Evolutionary conservation across 2,797 vertebrate species (phyloP), one percentile per base, ranked within the genome.

Genomic region (Gymnothorax javanicus): DNA sequence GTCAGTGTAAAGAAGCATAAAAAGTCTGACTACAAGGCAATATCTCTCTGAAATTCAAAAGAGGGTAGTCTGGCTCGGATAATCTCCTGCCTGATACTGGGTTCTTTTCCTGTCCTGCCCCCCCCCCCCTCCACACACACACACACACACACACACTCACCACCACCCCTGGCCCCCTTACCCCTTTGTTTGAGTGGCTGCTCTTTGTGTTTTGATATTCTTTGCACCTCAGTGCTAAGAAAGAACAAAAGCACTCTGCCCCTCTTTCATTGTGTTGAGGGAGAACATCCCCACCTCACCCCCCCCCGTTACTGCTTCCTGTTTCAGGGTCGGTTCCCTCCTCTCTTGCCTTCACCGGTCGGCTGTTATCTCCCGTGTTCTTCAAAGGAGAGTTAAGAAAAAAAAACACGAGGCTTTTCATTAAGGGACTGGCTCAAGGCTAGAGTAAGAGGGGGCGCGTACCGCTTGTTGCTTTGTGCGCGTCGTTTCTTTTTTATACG

Each of bases 61-160:
- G 20, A 67, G 23, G 62, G 62, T 67, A n/a, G 23, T n/a, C 62
- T 67, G 20, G 62, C n/a, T n/a, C 20, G 23, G 62, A 67, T 67
- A 67, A 20, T 7, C 62, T n/a, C 62, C 60, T 62, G 23, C 67
- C 17, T 23, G 23, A 52, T 85, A 60, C 33, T 43, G 20, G 50
- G 50, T 56, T 71, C 62, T 56, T 69, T 85, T 23, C 20, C 52
- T 67, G 84, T 50, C 54, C 33, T 52, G 82, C 58, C 86, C 89
- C 79, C 91, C 69, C 25, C 27, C 52, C 2, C 25, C 75, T 1
- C 1, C 33, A 43, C 33, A 43, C 33, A 43, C 33, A 43, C 33
- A 43, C 33, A 43, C 33, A 43, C 33, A 58, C 83, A n/a, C 59
- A 9, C 17, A 17, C 9, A 11, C 9, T 3, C 59, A 86, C 89